Evolutionary conservation across 2,113 vertebrate species (phyloP).

Genomic region (Pangasianodon gigas): DNA sequence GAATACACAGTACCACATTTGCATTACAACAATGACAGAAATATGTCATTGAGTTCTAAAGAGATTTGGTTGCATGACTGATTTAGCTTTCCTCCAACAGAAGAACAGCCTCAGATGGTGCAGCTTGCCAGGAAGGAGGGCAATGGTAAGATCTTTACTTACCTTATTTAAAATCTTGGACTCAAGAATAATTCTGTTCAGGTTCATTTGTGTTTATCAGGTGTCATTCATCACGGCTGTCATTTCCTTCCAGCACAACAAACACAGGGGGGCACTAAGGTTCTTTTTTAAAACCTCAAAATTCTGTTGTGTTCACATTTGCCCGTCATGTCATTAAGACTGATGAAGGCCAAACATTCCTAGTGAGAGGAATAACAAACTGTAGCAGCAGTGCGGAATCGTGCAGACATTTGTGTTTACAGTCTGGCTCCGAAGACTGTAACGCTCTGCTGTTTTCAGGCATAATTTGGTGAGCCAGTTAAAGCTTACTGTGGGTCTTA

Average conservation of each 20-base stretch:
- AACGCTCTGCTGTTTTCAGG: conserved; percentile 2
- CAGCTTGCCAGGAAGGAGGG: not conserved
- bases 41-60: not conserved
- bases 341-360: conserved; percentile 28
- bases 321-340: conserved; percentile 13
- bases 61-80: not conserved
- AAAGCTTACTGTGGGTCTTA: conserved; percentile 16
- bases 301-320: not conserved
- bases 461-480: conserved; percentile 22
- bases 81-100: conserved; percentile 18
- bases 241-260: not conserved
- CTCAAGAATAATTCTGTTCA: not conserved
- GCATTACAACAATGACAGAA: not conserved
- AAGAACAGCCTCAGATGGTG: conserved; percentile 1
- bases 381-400: not conserved
- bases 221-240: not conserved
- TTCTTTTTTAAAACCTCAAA: not conserved
- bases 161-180: not conserved
- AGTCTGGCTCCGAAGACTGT: not conserved
- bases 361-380: conserved; percentile 30
- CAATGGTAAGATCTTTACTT: not conserved
- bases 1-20: not conserved
- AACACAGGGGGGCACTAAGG: conserved; percentile 16
- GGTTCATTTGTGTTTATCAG: not conserved
- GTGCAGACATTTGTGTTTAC: conserved; percentile 14